Base-by-base conservation (phyloP, 2,797 vertebrate genomes). In the Peromyscus aztecus region DNA sequence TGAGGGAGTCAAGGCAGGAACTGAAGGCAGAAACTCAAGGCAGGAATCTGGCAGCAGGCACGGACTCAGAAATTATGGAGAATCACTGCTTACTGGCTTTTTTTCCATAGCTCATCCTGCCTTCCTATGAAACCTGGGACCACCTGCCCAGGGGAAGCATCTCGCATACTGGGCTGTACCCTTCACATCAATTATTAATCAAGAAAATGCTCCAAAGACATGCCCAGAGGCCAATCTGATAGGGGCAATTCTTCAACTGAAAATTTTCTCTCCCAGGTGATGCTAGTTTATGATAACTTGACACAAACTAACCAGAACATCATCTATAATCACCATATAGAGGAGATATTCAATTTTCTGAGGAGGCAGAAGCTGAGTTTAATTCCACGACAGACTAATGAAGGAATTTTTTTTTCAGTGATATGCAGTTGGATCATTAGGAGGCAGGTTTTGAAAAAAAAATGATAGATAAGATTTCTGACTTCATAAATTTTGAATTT, bases 331-430 rank as follows among this genome's bases (percentile, higher is more conserved):
- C 31, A 46, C 34, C 77, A 7, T 63, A 91, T 78, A 17, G n/a
- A 95, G 57, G 67, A 84, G 2, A 29, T 8, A 16, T 31, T 4
- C 9, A 29, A 83, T 89, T 95, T 96, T 40, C 76, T 61, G 23
- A 96, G 43, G 23, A 85, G 84, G 89, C 43, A 81, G 34, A 88
- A 34, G 29, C 34, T 61, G 34, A 96, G 19, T 34, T 81, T 81
- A 94, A 94, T 89, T 90, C 93, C 92, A 87, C 8, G 40, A 67
- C 24, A 86, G 3, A 69, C 8, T 31, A 59, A 92, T 24, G 55
- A 37, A 71, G 89, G 78, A 29, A 73, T 69, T 85, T n/a, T 37
- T 34, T 37, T 23, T 34, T 16, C n/a, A 90, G 23, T 87, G 21
- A 2, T 65, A 11, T 63, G 43, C 19, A n/a, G 8, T 89, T 89